Evolutionary conservation across 2,113 vertebrate species (phyloP), one percentile per base, ranked within the genome.

Genomic region (Mirza zaza): DNA sequence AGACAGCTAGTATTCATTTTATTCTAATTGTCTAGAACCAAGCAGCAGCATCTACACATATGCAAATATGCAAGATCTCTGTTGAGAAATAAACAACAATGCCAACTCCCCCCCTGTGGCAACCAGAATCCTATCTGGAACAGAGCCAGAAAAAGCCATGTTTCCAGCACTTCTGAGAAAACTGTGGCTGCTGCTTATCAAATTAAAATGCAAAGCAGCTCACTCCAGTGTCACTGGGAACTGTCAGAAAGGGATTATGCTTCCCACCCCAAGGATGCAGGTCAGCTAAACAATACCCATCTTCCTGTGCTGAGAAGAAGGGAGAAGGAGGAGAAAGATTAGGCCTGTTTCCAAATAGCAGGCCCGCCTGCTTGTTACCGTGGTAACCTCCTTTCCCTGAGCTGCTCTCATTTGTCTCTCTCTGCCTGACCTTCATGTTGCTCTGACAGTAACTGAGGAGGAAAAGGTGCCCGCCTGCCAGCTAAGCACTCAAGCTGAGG

Each of bases 401-500:
- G 95, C 97, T 82, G 91, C 91, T 97, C 97, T 98, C 97, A 98
- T 97, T 97, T 96, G 96, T 98, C 97, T 98, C 87, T 94, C 91
- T 93, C 91, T 85, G 89, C 87, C 97, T 97, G 98, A 98, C 97
- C 98, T 98, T 98, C 97, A 97, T 93, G 97, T 95, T 97, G 96
- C 87, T 96, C 94, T 97, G 97, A 98, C 97, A 97, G 94, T 84
- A 96, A 96, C 93, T 71, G 91, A 93, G 93, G 86, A 97, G 75
- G 87, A 92, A 95, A 97, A 98, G 94, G 95, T 95, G 93, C 65
- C 87, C 0, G 86, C 70, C 96, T 97, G 97, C 97, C 97, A 97
- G 91, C 97, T 96, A 92, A 93, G 94, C 94, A 97, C 97, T 97
- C 86, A 45, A 97, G 94, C 68, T 87, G 91, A 95, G 96, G 97